These are phyloP conservation scores for Ormyrus rosae DNA, from an alignment of 2,888 invertebrate genomes.

Conservation along the genomic window DNA sequence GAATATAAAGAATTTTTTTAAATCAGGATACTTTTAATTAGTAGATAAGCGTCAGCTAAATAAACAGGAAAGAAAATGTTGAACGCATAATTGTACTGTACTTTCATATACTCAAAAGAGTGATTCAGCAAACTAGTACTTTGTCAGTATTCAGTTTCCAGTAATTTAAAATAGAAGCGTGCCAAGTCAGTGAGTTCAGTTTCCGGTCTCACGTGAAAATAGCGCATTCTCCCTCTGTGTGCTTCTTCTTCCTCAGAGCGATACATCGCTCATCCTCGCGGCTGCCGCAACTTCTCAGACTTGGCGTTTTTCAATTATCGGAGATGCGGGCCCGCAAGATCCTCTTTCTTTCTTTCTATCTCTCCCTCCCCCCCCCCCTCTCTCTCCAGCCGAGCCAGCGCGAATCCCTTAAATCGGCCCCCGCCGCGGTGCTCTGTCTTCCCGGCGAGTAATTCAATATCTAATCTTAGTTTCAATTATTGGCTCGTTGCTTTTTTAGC, in stretches of 20 bases:
- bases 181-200: no score
- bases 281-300: slow-evolving; percentile 22
- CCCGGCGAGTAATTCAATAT: slow-evolving; percentile 42
- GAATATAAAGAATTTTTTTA: no score
- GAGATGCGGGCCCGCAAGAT: slow-evolving; percentile 10
- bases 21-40: no score
- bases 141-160: no score
- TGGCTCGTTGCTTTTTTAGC: slow-evolving; percentile 26
- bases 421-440: slow-evolving; percentile 17
- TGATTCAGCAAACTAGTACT: no score
- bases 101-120: no score
- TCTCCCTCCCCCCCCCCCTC: no score
- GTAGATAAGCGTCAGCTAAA: no score
- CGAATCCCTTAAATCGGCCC: slow-evolving; percentile 17
- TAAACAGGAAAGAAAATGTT: no score
- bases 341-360: no score
- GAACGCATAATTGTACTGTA: no score
- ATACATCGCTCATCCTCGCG: slow-evolving; percentile 37
- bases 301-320: slow-evolving; percentile 55
- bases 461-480: slow-evolving; percentile 49
- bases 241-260: slow-evolving; percentile 11
- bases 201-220: background rate
- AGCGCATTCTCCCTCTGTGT: background rate
- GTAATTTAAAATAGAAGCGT: no score
- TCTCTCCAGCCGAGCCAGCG: background rate